Evolutionary conservation across 2,888 invertebrate genomes (phyloP).

Genomic region (Malachius bipustulatus): DNA sequence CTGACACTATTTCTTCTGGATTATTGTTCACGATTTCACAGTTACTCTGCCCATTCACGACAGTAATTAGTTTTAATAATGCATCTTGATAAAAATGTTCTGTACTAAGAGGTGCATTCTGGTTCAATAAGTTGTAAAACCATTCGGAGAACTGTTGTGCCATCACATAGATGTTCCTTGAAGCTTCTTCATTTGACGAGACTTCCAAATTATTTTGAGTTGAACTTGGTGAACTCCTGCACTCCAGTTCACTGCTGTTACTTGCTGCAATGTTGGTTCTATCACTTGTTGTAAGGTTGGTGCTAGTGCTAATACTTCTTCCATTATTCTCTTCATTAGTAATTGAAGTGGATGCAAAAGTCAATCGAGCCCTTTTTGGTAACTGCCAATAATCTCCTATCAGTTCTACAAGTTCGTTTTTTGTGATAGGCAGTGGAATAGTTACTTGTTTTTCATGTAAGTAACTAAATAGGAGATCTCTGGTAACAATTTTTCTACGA

Average conservation of each 20-base stretch:
- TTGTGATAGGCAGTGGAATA: conserved; percentile 39
- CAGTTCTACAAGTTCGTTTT: conserved; percentile 38
- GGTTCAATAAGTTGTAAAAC: conserved; percentile 43
- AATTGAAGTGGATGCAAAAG: neutral
- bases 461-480: conserved; percentile 43
- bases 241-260: neutral
- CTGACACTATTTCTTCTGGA: conserved; percentile 31
- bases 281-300: conserved; percentile 1
- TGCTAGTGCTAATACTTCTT: neutral
- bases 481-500: conserved; percentile 41
- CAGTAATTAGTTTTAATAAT: conserved; percentile 30
- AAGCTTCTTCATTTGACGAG: neutral
- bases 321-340: neutral
- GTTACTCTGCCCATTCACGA: conserved; percentile 21
- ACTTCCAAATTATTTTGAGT: neutral
- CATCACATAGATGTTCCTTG: conserved; percentile 24
- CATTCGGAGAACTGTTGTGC: conserved; percentile 46
- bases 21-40: conserved; percentile 26
- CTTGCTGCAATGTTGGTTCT: neutral
- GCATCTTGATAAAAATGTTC: conserved; percentile 47
- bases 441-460: conserved; percentile 38
- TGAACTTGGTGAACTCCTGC: neutral
- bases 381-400: conserved; percentile 38
- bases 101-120: conserved; percentile 31
- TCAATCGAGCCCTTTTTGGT: neutral